phyloP scores from a whole-genome alignment of 2,797 vertebrate species.

The Podarcis siculus region DNA sequence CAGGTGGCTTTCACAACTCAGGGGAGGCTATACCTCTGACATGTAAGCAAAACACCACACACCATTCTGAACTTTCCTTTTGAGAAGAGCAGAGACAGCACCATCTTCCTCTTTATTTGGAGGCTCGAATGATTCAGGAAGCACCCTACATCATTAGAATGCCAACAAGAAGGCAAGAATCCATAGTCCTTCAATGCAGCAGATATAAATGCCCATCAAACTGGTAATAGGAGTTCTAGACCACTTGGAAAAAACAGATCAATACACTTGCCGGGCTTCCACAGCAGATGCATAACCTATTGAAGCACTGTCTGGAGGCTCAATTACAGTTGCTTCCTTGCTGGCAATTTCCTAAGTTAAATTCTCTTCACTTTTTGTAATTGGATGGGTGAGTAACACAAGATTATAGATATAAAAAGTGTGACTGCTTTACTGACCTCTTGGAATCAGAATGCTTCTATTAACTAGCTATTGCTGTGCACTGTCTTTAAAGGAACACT shows the following conservation, averaged over 20 bases:
- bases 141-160: background rate
- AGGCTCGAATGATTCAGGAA: slow-evolving; percentile 2
- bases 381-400: slow-evolving; percentile 43
- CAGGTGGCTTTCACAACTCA: background rate
- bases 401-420: slow-evolving; percentile 47
- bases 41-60: background rate
- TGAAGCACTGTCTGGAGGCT: slow-evolving; percentile 36
- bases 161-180: slow-evolving; percentile 36
- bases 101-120: background rate
- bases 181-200: slow-evolving; percentile 45
- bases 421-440: slow-evolving; percentile 52
- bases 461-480: background rate
- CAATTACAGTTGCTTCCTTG: slow-evolving; percentile 59
- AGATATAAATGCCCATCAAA: slow-evolving; percentile 7
- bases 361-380: slow-evolving; percentile 23
- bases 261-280: slow-evolving; percentile 48
- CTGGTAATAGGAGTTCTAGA: slow-evolving; percentile 62
- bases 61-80: background rate
- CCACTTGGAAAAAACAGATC: slow-evolving; percentile 58
- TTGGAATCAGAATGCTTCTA: slow-evolving; percentile 27
- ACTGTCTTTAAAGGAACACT: background rate
- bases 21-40: background rate
- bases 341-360: background rate
- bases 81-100: rapidly evolving
- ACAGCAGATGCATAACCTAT: slow-evolving; percentile 8